Base-by-base conservation (phyloP, 92 coral and sea anemone genomes). In the Epizoanthus fatuus region DNA sequence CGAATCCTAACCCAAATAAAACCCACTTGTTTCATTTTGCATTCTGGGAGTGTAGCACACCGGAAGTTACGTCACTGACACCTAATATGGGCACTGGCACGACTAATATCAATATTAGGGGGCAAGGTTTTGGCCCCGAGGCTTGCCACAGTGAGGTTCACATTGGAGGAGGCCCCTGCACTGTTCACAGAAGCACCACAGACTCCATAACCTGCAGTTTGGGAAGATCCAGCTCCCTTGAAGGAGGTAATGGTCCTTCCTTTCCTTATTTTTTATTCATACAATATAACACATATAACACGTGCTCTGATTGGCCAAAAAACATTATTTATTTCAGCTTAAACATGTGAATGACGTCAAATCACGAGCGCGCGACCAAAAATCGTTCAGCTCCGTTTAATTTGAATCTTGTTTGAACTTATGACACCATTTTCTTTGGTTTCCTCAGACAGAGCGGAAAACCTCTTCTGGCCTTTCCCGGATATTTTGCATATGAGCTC, bases 31-130 rank as follows among this genome's bases (percentile, higher is more conserved):
- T 74, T 17, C 51, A 75, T 44, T 95, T 87, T 75, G 86, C 90
- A 60, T 95, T 91, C 74, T 87, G 84, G 79, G 86, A 88, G 55
- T 95, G 98, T 74, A 90, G 91, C 40, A 95, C 98, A 68, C 91
- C 97, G 69, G 88, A 83, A 90, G 95, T 95, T 35, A 91, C 88
- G 70, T 86, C 92, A 13, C 74, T 95, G 14, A 53, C 69, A 20
- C 98, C 98, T n/a, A 89, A 87, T 40, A 84, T 70, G 3, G 98
- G 97, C 17, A 74, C 81, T 29, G 91, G 86, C 84, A 88, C 91
- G 55, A 90, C 91, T 3, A n/a, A 81, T 49, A 72, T 95, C 51
- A 87, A 90, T 32, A 84, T 95, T 80, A 86, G 52, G n/a, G 98
- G 98, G 42, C 73, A 66, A 42, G 96, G 98, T 14, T 88, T 95